phyloP scores from a whole-genome alignment of 2,888 invertebrate genomes.

The Rotaria macrura region DNA sequence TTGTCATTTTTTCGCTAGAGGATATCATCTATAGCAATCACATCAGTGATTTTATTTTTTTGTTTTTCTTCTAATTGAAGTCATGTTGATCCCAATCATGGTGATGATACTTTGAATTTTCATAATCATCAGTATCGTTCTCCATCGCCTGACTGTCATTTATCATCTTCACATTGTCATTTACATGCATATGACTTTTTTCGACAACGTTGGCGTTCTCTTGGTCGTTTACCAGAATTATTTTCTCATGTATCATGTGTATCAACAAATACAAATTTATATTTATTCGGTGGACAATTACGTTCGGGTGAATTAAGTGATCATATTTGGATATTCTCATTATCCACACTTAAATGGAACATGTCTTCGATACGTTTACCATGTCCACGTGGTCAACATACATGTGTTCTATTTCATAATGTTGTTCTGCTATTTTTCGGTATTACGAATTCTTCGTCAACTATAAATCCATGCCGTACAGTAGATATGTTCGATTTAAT shows the following conservation, averaged over 20 bases:
- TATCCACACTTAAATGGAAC: neutral
- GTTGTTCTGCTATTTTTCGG: neutral
- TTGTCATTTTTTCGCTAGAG: too few species aligned
- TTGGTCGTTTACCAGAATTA: neutral
- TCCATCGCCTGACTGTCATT: neutral
- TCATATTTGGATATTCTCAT: neutral
- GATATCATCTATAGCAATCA: too few species aligned
- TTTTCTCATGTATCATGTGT: neutral
- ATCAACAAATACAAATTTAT: neutral
- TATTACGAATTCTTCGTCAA: neutral
- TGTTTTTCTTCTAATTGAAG: neutral
- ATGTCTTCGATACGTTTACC: neutral
- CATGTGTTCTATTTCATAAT: neutral
- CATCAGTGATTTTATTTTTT: too few species aligned
- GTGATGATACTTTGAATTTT: neutral
- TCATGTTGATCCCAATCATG: neutral
- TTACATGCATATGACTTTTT: neutral
- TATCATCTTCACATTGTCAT: neutral
- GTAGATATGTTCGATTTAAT: neutral
- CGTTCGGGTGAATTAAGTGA: neutral
- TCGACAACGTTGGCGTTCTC: neutral
- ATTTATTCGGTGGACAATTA: neutral
- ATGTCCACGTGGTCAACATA: neutral
- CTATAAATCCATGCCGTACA: neutral
- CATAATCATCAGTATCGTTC: neutral